Percentiles rank a stretch among this genome's conserved stretches.
These are phyloP conservation scores for Phyllostomus discolor DNA, from an alignment of 2,113 vertebrate species.

Conservation along the genomic window DNA sequence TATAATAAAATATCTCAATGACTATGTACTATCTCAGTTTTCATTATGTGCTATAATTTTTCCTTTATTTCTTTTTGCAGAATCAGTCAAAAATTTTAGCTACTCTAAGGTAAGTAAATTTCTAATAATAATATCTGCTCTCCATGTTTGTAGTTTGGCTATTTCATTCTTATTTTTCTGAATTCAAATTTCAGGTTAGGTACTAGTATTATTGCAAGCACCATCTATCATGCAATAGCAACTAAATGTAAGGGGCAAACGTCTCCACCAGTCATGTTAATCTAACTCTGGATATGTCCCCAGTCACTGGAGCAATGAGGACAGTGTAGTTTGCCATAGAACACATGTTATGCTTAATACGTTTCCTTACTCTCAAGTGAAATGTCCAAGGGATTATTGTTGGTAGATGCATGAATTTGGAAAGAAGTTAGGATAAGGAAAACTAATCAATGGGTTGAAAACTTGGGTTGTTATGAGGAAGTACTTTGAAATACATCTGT, in stretches of 20 bases:
- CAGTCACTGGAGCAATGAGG: not conserved
- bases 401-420: not conserved
- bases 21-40: not conserved
- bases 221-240: not conserved
- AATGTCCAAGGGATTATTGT: not conserved
- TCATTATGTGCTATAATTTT: not conserved
- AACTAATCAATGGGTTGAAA: not conserved
- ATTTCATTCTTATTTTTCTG: not conserved
- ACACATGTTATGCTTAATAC: not conserved
- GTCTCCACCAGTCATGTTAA: not conserved
- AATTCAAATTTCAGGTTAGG: not conserved
- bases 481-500: not conserved
- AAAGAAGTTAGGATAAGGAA: not conserved
- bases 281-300: not conserved
- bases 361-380: not conserved
- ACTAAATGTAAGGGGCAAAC: not conserved
- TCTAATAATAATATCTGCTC: not conserved
- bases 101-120: not conserved
- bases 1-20: not conserved
- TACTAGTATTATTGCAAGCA: not conserved
- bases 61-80: not conserved
- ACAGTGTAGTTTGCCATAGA: not conserved
- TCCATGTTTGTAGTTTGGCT: not conserved
- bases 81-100: not conserved
- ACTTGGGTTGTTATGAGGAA: not conserved